A percentile compares a stretch with the other conserved stretches of the same genome.
These are phyloP conservation scores for Galeruca laticollis DNA, from an alignment of 2,888 invertebrate genomes.

Conservation along the genomic window DNA sequence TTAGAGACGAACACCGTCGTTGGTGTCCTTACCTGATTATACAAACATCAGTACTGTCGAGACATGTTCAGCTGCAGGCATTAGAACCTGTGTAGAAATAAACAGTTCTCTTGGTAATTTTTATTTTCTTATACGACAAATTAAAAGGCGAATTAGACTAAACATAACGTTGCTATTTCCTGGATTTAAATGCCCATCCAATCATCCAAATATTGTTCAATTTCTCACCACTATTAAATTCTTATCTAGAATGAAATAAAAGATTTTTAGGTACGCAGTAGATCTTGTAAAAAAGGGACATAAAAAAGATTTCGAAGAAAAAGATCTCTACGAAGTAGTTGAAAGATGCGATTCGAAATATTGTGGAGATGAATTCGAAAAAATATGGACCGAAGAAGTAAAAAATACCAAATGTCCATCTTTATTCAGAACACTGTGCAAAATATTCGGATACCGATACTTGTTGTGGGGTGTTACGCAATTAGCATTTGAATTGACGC, in stretches of 20 bases:
- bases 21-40: no score
- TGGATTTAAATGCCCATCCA: no score
- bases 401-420: slow-evolving; percentile 37
- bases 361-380: slow-evolving; percentile 51
- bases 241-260: background rate
- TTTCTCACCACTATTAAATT: no score
- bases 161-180: no score
- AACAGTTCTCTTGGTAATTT: background rate
- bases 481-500: slow-evolving; percentile 46
- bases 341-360: slow-evolving; percentile 49
- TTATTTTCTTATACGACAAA: background rate
- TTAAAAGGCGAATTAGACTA: no score
- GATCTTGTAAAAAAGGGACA: slow-evolving; percentile 72
- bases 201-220: no score
- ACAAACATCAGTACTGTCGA: no score
- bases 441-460: slow-evolving; percentile 50
- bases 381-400: slow-evolving; percentile 41
- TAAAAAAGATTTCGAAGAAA: slow-evolving; percentile 73
- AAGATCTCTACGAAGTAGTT: slow-evolving; percentile 70
- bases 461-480: slow-evolving; percentile 50
- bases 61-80: no score
- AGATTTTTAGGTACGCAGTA: slow-evolving; percentile 43
- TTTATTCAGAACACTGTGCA: slow-evolving; percentile 46
- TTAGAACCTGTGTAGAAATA: no score
- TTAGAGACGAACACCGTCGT: no score